Percentiles rank a stretch among this genome's conserved stretches.
Conservation (phyloP, 1,140 invertebrate species). For the Saccostrea cuccullata region DNA sequence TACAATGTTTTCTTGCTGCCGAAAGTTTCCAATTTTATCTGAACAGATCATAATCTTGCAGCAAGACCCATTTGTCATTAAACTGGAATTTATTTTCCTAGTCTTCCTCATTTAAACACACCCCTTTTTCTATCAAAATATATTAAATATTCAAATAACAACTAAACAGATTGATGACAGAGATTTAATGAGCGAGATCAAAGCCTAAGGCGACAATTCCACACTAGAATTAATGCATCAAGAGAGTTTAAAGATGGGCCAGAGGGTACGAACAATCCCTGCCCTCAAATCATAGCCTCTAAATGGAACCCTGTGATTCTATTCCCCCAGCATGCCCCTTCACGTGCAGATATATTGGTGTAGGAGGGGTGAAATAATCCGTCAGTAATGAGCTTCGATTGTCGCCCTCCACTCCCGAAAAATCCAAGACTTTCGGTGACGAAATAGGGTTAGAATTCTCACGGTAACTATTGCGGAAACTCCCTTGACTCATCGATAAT, state of each 20-base stretch:
- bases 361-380: constrained; percentile 12
- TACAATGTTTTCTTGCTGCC: neutral
- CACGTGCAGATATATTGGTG: constrained; percentile 4
- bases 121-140: constrained; percentile 30
- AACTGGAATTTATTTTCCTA: neutral
- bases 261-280: neutral
- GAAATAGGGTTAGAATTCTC: constrained; percentile 6
- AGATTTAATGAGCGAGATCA: constrained; percentile 6
- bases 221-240: constrained; percentile 27
- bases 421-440: neutral
- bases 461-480: constrained; percentile 21
- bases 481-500: constrained; percentile 26
- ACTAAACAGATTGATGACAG: constrained; percentile 30
- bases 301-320: neutral
- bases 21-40: neutral
- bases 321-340: neutral
- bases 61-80: constrained; percentile 5
- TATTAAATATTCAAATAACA: constrained; percentile 37
- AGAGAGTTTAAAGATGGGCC: neutral
- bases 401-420: neutral
- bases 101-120: neutral
- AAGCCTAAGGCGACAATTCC: constrained; percentile 18
- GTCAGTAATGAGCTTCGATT: neutral
- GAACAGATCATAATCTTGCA: neutral
- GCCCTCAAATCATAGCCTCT: neutral